Evolutionary conservation across 2,113 vertebrate genomes (phyloP), one percentile per base, ranked within the genome.

Genomic region (Equus przewalskii): DNA sequence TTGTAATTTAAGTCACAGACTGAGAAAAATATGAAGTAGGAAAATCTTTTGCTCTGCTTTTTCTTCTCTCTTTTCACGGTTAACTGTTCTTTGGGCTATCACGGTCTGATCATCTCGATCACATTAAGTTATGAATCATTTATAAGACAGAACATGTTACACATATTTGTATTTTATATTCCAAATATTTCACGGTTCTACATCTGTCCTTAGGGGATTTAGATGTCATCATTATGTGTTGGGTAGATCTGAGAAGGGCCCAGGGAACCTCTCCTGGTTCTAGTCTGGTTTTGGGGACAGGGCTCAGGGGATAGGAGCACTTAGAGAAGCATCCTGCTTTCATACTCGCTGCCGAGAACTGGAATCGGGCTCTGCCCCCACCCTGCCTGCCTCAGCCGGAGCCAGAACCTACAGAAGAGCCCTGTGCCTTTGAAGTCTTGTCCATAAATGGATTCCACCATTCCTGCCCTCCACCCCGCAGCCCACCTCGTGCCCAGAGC

Each of bases 41-140:
- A 62, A 76, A 88, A 76, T 13, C n/a, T 76, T 89, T 89, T 89
- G 54, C 70, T 89, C 41, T 76, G 56, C 7, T n/a, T 89, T 76
- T 51, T 12, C 30, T 18, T 69, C 46, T 58, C n/a, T 56, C 36
- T 75, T 89, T 46, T 89, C 28, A 16, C n/a, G 14, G 56, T 33
- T 89, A 46, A 89, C 54, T 33, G 19, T 60, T 73, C 36, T 64
- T 30, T 64, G 51, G 56, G 30, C 30, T 76, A n/a, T 64, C n/a
- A 28, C 6, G 41, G 51, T 54, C 46, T 19, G n/a, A 54, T 90
- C 13, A 41, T 28, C 60, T 54, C 6, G 5, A n/a, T 79, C 73
- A 54, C 33, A 41, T 36, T 54, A 62, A 62, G 10, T 92, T 62
- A n/a, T 62, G 79, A 80, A 13, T 92, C 21, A 72, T 70, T 92